Evolutionary conservation across 64 coral and sea anemone genomes (phyloP), one percentile per base, ranked within the genome.

Genomic region (Porites australiensis): DNA sequence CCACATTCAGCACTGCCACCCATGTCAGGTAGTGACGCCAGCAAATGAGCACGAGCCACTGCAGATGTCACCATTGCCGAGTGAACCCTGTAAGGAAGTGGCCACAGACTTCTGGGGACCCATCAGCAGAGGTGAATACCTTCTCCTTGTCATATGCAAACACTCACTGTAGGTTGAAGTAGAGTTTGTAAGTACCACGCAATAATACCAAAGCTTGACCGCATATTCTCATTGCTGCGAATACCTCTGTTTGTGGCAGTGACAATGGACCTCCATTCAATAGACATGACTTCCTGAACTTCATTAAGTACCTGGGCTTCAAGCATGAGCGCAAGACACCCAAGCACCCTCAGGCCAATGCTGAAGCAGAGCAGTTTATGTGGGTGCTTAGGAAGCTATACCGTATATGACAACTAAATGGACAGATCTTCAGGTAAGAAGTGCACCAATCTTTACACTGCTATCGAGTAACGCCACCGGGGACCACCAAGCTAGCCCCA

Each of bases 221-320:
- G 13, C 13, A 55, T 58, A 52, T 91, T 91, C 55, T 27, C 50
- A 46, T 91, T 52, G 16, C 21, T 83, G 1, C 63, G 50, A 72
- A 91, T 91, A 55, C 89, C 65, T 47, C 44, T 79, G n/a, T 18
- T 43, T 13, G 52, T 77, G 11, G 27, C 50, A 79, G 89, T 14
- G 89, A 82, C 53, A 91, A 82, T 71, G 89, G 77, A 20, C 65
- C 66, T 71, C 64, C 61, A 8, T 82, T 91, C 64, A 91, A 54
- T 22, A 21, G 78, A 71, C 47, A 68, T 8, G 59, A 70, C 62
- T 77, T 77, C 16, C 74, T 71, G 15, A 60, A 92, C 81, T 86
- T 92, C 27, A 74, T 68, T 52, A 83, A 52, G 21, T 86, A 86
- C 82, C 80, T 93, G 43, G 91, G 73, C 23, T 93, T 87, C 72